Evolutionary conservation across 1,140 invertebrate species (phyloP).

Genomic region (Pseudobourletiella spinata): DNA sequence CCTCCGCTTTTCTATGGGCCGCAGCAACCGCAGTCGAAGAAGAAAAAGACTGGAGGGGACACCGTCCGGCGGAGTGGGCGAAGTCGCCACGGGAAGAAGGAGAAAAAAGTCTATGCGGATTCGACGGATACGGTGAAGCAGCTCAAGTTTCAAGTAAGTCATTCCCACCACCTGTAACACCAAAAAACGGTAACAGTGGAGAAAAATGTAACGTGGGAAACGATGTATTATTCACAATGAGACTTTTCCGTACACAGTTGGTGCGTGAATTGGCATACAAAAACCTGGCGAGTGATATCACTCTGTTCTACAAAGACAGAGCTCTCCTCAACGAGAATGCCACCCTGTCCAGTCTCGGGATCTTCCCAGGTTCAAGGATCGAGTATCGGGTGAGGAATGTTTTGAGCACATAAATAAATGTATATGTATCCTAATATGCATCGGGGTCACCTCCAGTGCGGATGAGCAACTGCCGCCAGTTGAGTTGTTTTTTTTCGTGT

Average conservation of each 20-base stretch:
- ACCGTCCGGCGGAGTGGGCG: not conserved
- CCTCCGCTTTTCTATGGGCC: not conserved
- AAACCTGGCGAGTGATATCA: slow-evolving; percentile 40
- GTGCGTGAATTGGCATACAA: slow-evolving; percentile 37
- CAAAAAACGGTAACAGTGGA: not conserved
- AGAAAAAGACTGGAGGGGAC: not conserved
- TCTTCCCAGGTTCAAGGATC: not conserved
- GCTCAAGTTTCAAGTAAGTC: slow-evolving; percentile 17
- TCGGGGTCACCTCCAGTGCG: too few species aligned
- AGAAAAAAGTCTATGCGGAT: not conserved
- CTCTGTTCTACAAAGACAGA: slow-evolving; percentile 38
- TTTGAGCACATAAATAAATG: too few species aligned
- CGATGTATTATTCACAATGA: not conserved
- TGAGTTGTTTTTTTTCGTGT: not conserved
- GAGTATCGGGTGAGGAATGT: not conserved
- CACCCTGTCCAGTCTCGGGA: not conserved
- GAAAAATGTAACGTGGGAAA: not conserved
- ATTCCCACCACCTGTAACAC: not conserved
- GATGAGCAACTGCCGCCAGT: too few species aligned
- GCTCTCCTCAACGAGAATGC: slow-evolving; percentile 30
- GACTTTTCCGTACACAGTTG: not conserved
- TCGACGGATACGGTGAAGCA: slow-evolving; percentile 8
- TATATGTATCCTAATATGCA: too few species aligned
- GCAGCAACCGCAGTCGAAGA: not conserved
- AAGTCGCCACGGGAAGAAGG: not conserved